Conservation (phyloP, 1,140 invertebrate species). For the Trissolcus basalis region DNA sequence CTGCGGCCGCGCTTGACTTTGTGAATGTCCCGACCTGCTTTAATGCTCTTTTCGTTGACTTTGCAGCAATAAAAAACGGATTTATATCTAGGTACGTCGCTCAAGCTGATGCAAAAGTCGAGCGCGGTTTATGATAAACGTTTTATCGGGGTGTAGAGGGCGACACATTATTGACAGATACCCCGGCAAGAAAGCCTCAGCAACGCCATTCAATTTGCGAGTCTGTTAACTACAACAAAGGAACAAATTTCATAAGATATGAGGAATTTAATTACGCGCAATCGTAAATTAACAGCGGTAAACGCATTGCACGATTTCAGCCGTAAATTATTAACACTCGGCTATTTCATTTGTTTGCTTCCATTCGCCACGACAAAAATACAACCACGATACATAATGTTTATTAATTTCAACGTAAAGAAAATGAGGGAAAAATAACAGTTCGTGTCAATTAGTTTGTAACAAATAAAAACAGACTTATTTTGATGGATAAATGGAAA, state of each 20-base stretch:
- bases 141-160: constrained; percentile 42
- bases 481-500: no score
- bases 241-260: constrained; percentile 47
- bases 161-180: constrained; percentile 35
- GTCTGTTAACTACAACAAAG: constrained; percentile 53
- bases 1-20: constrained; percentile 53
- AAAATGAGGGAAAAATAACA: no score
- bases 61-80: constrained; percentile 56
- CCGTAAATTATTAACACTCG: constrained; percentile 27
- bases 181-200: constrained; percentile 10
- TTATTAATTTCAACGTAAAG: no score
- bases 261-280: constrained; percentile 57
- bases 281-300: neutral
- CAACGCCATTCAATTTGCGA: constrained; percentile 50
- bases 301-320: constrained; percentile 15
- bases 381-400: neutral
- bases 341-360: constrained; percentile 24
- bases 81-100: constrained; percentile 52
- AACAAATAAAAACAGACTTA: no score
- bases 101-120: constrained; percentile 40
- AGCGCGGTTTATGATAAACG: constrained; percentile 52
- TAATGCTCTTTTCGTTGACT: constrained; percentile 58
- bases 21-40: constrained; percentile 43
- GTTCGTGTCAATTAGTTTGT: no score
- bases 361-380: constrained; percentile 12